Evolutionary conservation across 64 coral and sea anemone genomes (phyloP), one percentile per base, ranked within the genome.

Genomic region (Platygyra sinensis): DNA sequence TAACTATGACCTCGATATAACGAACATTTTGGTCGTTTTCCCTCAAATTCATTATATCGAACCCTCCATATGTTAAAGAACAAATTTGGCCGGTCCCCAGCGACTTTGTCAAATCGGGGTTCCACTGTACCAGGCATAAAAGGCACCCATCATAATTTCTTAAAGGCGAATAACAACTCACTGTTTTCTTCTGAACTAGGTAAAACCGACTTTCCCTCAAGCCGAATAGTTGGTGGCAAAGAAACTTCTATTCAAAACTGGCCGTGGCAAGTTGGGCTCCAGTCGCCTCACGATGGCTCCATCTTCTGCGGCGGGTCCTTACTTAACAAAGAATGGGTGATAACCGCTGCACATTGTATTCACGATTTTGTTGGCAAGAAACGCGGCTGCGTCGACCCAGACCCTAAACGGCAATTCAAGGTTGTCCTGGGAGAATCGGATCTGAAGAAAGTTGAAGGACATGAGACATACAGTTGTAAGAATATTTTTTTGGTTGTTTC

Each of bases 261-360:
- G 92, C 92, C 92, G 17, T 94, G 92, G 92, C 92, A 94, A 42
- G 87, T 89, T 60, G 92, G 92, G 69, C 87, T 94, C 59, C 62
- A 89, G 71, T 73, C 57, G 16, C 52, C n/a, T 13, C 18, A 12
- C 50, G 46, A 46, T 15, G 16, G 22, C 19, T 39, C 49, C 1
- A 94, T 94, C 30, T 89, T 94, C 39, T 94, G 92, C 54, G 92
- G 92, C 33, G 92, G 92, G 14, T 94, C 87, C 5, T 67, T 94
- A 31, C 87, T 94, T 16, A 94, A 85, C 72, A 39, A 78, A 30
- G 79, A 94, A 39, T 93, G 92, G 92, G 86, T 82, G 17, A 51
- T 93, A 31, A 93, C 92, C 71, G 92, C 92, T 84, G 92, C 86
- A 76, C 92, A 93, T 36, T 93, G 92, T 42, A 1, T 93, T 13